Conservation (phyloP, 2,888 invertebrate genomes). For the Plebejus melissa region DNA sequence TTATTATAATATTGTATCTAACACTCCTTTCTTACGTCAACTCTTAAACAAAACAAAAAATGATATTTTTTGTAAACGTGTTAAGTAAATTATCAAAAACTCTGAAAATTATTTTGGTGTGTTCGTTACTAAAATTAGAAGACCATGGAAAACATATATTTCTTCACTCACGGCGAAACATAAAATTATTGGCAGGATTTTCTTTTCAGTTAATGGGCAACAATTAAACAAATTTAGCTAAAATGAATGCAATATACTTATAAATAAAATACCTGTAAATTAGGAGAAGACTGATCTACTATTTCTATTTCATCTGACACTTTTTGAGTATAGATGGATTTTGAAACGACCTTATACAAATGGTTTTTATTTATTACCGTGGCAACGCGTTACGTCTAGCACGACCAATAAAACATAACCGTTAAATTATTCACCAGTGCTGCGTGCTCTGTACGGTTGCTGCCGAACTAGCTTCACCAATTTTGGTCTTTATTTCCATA, state of each 20-base stretch:
- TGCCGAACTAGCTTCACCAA: not conserved
- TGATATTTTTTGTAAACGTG: too few relatives aligned
- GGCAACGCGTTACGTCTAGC: not conserved
- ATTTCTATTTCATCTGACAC: not conserved
- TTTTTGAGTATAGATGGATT: not conserved
- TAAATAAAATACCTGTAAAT: not conserved
- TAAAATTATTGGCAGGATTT: too few relatives aligned
- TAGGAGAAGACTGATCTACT: not conserved
- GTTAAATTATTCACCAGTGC: not conserved
- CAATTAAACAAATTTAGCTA: not conserved
- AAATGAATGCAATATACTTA: not conserved
- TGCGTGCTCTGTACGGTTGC: not conserved
- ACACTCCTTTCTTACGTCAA: too few relatives aligned
- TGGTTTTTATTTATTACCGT: not conserved
- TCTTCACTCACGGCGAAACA: too few relatives aligned
- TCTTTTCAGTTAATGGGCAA: not conserved
- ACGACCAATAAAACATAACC: constrained; percentile 1
- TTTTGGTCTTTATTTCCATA: not conserved
- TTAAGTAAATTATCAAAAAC: too few relatives aligned
- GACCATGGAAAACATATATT: too few relatives aligned
- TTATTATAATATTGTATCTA: too few relatives aligned
- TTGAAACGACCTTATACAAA: not conserved
- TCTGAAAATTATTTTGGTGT: too few relatives aligned
- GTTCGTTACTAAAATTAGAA: too few relatives aligned
- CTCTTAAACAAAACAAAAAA: too few relatives aligned